These are phyloP conservation scores for Patella ulyssiponensis DNA, from an alignment of 2,888 invertebrate genomes.

Conservation along the genomic window DNA sequence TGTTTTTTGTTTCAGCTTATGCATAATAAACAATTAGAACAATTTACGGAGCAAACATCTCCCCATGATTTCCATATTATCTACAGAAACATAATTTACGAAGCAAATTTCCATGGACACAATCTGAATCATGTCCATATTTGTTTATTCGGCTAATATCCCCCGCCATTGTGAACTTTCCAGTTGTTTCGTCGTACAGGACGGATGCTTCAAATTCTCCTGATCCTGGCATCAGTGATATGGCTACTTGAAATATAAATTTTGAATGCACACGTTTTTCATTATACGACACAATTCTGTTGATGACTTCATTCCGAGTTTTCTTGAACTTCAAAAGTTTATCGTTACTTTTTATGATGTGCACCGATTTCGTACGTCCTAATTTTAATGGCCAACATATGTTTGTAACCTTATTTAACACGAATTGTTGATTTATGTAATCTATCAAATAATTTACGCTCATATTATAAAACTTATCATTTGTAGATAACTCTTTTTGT, in stretches of 20 bases:
- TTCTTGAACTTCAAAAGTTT: not conserved
- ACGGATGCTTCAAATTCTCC: constrained; percentile 5
- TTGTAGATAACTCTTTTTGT: not conserved
- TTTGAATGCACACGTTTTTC: not conserved
- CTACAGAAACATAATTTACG: constrained; percentile 10
- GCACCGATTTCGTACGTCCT: constrained; percentile 22
- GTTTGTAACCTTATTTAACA: not conserved
- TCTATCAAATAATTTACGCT: not conserved
- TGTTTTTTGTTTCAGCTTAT: too few relatives aligned
- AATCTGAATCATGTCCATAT: constrained; percentile 11
- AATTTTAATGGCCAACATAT: constrained; percentile 20
- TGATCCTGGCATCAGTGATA: constrained; percentile 60
- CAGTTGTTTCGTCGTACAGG: not conserved
- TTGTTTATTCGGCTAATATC: constrained; percentile 14
- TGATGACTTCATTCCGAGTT: not conserved
- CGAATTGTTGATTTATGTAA: not conserved
- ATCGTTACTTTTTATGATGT: not conserved
- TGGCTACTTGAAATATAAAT: not conserved
- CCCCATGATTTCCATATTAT: not conserved
- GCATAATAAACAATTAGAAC: too few relatives aligned
- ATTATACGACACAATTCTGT: not conserved
- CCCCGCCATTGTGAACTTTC: not conserved
- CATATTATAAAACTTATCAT: not conserved
- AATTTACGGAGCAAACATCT: too few relatives aligned
- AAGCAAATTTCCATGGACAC: not conserved